A percentile compares a stretch with the other conserved stretches of the same genome.
Evolutionary conservation across 2,797 vertebrate genomes (phyloP).

Genomic region (Triplophysa bombifrons): DNA sequence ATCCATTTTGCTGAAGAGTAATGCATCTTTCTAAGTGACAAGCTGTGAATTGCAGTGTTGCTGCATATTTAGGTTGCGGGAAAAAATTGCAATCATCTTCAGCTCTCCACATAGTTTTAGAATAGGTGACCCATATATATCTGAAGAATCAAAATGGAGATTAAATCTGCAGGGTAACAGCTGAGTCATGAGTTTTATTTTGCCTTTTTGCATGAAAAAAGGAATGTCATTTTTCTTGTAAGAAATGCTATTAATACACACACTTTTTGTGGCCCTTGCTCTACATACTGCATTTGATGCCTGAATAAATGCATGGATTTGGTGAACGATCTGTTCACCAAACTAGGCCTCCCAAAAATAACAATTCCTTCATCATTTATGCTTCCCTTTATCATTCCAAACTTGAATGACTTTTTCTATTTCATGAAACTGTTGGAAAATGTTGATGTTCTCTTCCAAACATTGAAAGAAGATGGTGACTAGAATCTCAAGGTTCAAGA

Average conservation of each 20-base stretch:
- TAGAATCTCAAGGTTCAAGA: no score
- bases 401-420: no score
- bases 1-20: conserved; percentile 37
- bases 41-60: conserved; percentile 60
- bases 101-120: conserved; percentile 52
- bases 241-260: background rate
- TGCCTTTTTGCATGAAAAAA: background rate
- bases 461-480: no score
- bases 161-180: conserved; percentile 52
- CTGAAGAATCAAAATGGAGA: conserved; percentile 52
- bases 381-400: no score
- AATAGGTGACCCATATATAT: conserved; percentile 46
- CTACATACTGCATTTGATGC: conserved; percentile 3
- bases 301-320: background rate
- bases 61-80: conserved; percentile 51
- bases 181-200: conserved; percentile 58
- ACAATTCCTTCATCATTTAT: no score
- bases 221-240: conserved; percentile 18
- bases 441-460: no score
- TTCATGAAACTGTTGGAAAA: no score
- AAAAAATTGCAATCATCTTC: conserved; percentile 58
- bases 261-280: background rate
- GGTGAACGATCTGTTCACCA: background rate
- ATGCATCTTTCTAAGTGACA: conserved; percentile 45
- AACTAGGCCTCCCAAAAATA: background rate